Evolutionary conservation across 2,797 vertebrate genomes (phyloP), one percentile per base, ranked within the genome.

Genomic region (Salmo trutta): DNA sequence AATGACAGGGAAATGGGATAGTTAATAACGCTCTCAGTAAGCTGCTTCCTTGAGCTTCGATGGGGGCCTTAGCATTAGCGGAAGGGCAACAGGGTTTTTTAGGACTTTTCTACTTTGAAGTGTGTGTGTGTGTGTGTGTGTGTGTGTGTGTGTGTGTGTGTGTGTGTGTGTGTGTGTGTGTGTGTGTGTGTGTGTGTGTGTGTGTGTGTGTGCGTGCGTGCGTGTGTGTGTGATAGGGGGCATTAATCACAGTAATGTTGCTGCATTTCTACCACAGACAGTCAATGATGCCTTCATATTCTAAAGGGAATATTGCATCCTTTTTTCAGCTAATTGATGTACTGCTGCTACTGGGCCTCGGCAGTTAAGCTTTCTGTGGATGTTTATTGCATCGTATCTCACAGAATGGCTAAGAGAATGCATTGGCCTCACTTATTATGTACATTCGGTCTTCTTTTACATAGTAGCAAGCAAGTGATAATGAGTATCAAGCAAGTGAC

Each of bases 241-340:
- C 88, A 92, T 93, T 93, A 92, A 94, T 94, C 92, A 92, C 87
- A 81, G 87, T 90, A 88, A 91, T 91, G 89, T 81, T 89, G 87
- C 88, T 82, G 88, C 91, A 88, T 90, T 75, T 81, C 21, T 51
- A 47, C 83, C 10, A 47, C 41, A 91, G 84, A 88, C 88, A 90
- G 84, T 71, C 78, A 85, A 80, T 81, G 84, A 89, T 77, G 84
- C 84, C 89, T 91, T 86, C 24, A 91, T 90, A 85, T 89, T 84
- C 90, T 68, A 84, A 88, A 90, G 88, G 86, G 89, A 91, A 83
- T 85, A 79, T 85, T 78, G 87, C 83, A 73, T 86, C 89, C 85
- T 85, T 73, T 47, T 69, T 73, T 71, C 68, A 77, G 81, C 81
- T 91, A 90, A 93, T 94, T 93, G 92, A 91, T 91, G 85, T 89